Evolutionary conservation across 2,113 vertebrate genomes (phyloP), one percentile per base, ranked within the genome.

Genomic region (Dipodomys spectabilis): DNA sequence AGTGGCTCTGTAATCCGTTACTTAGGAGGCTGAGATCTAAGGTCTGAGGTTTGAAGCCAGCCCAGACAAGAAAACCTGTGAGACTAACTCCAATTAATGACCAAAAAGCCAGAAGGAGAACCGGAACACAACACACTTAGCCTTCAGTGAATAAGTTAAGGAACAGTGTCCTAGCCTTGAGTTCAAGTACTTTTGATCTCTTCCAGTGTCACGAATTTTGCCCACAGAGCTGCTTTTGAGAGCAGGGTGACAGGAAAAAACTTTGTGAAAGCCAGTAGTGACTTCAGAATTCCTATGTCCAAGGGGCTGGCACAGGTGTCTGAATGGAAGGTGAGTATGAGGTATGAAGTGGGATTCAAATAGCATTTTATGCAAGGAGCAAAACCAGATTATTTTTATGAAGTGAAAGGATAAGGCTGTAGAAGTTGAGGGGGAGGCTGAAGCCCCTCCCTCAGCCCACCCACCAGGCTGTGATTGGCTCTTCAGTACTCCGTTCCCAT

Each of bases 191-290:
- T 57, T 1, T 13, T 13, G 3, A 39, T 62, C 4, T 72, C 27
- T 81, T 93, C 67, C 82, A 28, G 27, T 77, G 62, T 73, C 18
- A 82, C 79, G 44, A 79, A 77, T 78, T 71, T 92, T 88, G 45
- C 16, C 57, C 18, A 1, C 25, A 45, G 10, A 75, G 10, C 32
- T 91, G 45, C 32, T 86, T n/a, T 88, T 16, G 39, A 86, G 20
- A 64, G 23, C 10, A 0, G 20, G 7, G 45, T 82, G 44, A 71
- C 12, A 69, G 53, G 23, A 78, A 60, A n/a, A 82, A 62, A 22
- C 73, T 67, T 49, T 4, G 6, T 2, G 53, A 16, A 57, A 12
- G 18, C 16, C 72, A 30, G 60, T n/a, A 64, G 79, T 39, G 57
- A 4, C 7, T 87, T 23, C 28, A 45, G 44, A n/a, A 77, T 82